These are phyloP conservation scores for Crocodylus rhombifer DNA, from an alignment of 2,797 vertebrate species.

Conservation along the genomic window DNA sequence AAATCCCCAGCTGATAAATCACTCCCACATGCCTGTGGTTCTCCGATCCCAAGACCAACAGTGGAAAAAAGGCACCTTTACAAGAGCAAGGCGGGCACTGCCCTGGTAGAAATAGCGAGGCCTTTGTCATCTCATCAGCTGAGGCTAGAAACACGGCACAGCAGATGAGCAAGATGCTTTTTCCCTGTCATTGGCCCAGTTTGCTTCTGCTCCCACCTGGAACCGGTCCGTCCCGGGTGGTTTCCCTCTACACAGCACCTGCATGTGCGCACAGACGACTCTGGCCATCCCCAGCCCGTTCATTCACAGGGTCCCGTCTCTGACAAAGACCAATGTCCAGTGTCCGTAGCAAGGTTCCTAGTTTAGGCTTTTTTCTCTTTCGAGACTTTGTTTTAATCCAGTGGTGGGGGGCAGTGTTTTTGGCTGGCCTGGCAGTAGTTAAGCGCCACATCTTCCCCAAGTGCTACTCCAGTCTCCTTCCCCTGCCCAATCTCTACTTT, in stretches of 20 bases:
- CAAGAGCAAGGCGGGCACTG: background rate
- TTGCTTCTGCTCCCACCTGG: background rate
- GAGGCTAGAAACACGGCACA: background rate
- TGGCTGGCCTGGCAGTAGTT: no score
- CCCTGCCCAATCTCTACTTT: no score
- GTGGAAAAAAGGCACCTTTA: background rate
- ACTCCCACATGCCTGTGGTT: no score
- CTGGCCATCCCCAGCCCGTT: background rate
- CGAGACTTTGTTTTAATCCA: background rate
- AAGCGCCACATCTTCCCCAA: no score
- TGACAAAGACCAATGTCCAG: background rate
- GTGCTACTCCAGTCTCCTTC: no score
- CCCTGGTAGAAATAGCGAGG: background rate
- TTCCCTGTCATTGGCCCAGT: background rate
- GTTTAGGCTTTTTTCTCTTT: background rate
- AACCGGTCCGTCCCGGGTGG: no score
- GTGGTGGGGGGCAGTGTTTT: no score
- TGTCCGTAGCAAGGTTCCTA: background rate
- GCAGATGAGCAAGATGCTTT: background rate
- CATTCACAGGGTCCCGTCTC: background rate
- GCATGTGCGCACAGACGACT: no score
- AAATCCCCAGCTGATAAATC: background rate
- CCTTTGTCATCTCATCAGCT: background rate
- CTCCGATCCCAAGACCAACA: no score
- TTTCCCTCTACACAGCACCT: background rate